phyloP scores from a whole-genome alignment of 2,113 vertebrate species.

The Etheostoma spectabile region DNA sequence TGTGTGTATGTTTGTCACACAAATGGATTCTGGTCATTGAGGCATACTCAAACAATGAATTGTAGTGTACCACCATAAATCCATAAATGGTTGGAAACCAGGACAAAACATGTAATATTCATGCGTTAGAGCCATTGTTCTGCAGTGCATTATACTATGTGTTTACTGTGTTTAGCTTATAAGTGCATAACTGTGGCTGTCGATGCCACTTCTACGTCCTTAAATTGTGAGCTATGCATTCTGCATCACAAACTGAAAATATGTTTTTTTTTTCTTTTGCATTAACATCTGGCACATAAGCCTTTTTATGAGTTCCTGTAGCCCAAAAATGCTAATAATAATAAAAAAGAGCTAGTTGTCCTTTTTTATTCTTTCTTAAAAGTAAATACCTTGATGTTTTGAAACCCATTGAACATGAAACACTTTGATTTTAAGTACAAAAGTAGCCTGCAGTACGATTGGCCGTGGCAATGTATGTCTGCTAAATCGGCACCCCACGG shows the following conservation, averaged over 20 bases:
- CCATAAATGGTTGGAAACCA: slow-evolving; percentile 67
- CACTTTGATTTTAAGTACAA: slow-evolving; percentile 64
- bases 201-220: slow-evolving; percentile 10
- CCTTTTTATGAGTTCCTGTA: slow-evolving; percentile 28
- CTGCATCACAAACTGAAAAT: slow-evolving; percentile 13
- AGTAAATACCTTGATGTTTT: slow-evolving; percentile 63
- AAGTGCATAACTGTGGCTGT: slow-evolving; percentile 34
- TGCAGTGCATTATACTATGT: slow-evolving; percentile 25
- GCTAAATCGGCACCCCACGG: slow-evolving; percentile 64
- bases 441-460: slow-evolving; percentile 62
- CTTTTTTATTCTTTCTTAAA: slow-evolving; percentile 24
- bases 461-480: slow-evolving; percentile 53
- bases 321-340: neutral
- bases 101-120: slow-evolving; percentile 63
- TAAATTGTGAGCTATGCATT: slow-evolving; percentile 20
- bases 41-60: slow-evolving; percentile 71
- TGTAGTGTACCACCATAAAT: slow-evolving; percentile 56
- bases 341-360: slow-evolving; percentile 15
- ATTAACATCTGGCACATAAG: slow-evolving; percentile 28
- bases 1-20: too few relatives aligned
- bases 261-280: neutral
- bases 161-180: slow-evolving; percentile 25
- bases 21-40: slow-evolving; percentile 70
- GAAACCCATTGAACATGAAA: slow-evolving; percentile 47
- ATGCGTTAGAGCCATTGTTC: slow-evolving; percentile 57